Evolutionary conservation across 2,113 vertebrate genomes (phyloP), one percentile per base, ranked within the genome.

Genomic region (Ranitomeya imitator): DNA sequence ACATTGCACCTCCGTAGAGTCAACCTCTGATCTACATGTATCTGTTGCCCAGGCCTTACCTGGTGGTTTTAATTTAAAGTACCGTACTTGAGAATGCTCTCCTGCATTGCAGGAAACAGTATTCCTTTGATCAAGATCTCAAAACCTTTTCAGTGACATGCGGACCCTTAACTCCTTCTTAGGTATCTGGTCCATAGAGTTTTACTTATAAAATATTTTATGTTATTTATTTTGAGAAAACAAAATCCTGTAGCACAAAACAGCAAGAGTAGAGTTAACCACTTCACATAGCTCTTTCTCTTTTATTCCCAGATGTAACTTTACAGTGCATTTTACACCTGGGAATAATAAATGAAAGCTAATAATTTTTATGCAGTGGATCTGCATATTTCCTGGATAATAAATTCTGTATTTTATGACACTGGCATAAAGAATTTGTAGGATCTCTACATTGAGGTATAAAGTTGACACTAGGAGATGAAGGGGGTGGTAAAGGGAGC

Each of bases 71-170:
- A 88, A 88, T 88, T 88, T 88, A 88, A 54, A 78, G 69, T 52
- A 59, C 71, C 78, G 69, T 52, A 59, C 71, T 83, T 78, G 81
- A 80, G 81, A 88, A 88, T 88, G 87, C 84, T 88, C 87, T 83
- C 87, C 87, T 88, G 80, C 87, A 88, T 88, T 88, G 87, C 87
- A 88, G 87, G 87, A 88, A 88, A 74, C 87, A 88, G 71, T 78
- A 51, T 88, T 78, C 80, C 87, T 88, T 88, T 88, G 87, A 88
- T 88, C 86, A 88, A 76, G 54, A 52, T 74, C 54, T 69, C 79
- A 88, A 84, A 88, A 80, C 57, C n/a, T 51, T 83, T 78, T 87
- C 57, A 67, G 76, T 84, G 71, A 76, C 69, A 54, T 23, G 63
- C 45, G 37, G n/a, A 78, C 71, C 57, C 71, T 78, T 88, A 88